phyloP scores from a whole-genome alignment of 2,888 invertebrate species.

The Nudaria mundana region DNA sequence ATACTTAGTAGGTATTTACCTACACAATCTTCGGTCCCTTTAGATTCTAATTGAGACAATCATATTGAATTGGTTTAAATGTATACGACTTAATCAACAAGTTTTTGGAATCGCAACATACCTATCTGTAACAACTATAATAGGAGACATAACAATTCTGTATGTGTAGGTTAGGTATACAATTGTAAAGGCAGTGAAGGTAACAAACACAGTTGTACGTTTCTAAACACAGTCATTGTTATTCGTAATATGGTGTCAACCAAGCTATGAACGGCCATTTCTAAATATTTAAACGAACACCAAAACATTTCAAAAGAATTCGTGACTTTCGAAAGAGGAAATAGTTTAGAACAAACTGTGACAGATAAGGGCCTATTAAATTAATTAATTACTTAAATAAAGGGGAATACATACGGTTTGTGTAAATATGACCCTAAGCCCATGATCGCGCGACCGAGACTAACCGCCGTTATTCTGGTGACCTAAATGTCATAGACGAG shows the following conservation, averaged over 20 bases:
- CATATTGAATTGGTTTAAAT: no score
- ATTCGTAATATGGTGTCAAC: slow-evolving; percentile 15
- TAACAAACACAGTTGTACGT: no score
- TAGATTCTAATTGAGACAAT: no score
- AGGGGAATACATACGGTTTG: slow-evolving; percentile 10
- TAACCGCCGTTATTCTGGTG: slow-evolving; percentile 16
- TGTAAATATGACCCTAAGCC: slow-evolving; percentile 13
- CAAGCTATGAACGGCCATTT: slow-evolving; percentile 14
- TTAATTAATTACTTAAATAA: slow-evolving; percentile 1
- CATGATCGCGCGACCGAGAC: slow-evolving; percentile 19
- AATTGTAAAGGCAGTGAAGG: no score
- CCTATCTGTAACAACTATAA: no score
- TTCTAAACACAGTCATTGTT: slow-evolving; percentile 11
- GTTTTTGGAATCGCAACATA: no score
- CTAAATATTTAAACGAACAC: slow-evolving; percentile 22
- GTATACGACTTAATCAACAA: no score
- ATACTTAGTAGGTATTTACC: no score
- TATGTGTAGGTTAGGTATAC: no score
- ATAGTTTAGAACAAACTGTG: slow-evolving; percentile 7
- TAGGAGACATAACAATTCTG: no score
- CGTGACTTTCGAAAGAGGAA: slow-evolving; percentile 20
- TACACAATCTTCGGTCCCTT: no score
- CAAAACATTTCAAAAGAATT: slow-evolving; percentile 12
- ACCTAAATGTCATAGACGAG: slow-evolving; percentile 13
- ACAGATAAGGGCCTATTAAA: slow-evolving; percentile 4